phyloP scores from a whole-genome alignment of 1,140 invertebrate species.

The Tetragnatha versicolor region DNA sequence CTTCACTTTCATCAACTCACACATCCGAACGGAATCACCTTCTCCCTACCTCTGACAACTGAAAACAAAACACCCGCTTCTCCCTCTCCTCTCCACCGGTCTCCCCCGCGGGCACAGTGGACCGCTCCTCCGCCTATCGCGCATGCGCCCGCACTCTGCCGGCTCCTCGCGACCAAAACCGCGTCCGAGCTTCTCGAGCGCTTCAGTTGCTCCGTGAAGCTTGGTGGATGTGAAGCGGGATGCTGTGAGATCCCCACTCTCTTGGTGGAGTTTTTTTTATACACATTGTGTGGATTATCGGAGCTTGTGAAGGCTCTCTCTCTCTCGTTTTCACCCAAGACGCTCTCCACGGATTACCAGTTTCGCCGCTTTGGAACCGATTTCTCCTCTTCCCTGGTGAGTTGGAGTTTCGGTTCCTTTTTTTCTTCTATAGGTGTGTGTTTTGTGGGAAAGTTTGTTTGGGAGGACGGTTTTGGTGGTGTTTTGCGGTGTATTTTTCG shows the following conservation, averaged over 20 bases:
- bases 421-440: background rate
- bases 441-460: background rate
- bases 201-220: conserved; percentile 19
- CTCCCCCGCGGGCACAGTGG: conserved; percentile 20
- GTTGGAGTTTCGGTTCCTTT: background rate
- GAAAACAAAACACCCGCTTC: conserved; percentile 28
- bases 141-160: conserved; percentile 20
- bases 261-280: background rate
- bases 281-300: conserved; percentile 9
- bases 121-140: background rate
- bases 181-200: no score
- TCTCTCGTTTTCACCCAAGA: conserved; percentile 10
- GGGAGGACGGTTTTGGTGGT: background rate
- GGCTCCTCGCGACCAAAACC: no score
- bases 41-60: background rate
- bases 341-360: conserved; percentile 25
- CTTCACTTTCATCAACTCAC: no score
- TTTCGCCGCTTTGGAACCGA: no score
- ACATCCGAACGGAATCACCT: no score
- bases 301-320: background rate
- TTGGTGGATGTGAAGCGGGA: background rate
- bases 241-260: background rate
- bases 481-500: background rate
- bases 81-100: background rate
- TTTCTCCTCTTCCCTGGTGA: conserved; percentile 1